Evolutionary conservation across 2,888 invertebrate species (phyloP).

Genomic region (Hemaris fuciformis): DNA sequence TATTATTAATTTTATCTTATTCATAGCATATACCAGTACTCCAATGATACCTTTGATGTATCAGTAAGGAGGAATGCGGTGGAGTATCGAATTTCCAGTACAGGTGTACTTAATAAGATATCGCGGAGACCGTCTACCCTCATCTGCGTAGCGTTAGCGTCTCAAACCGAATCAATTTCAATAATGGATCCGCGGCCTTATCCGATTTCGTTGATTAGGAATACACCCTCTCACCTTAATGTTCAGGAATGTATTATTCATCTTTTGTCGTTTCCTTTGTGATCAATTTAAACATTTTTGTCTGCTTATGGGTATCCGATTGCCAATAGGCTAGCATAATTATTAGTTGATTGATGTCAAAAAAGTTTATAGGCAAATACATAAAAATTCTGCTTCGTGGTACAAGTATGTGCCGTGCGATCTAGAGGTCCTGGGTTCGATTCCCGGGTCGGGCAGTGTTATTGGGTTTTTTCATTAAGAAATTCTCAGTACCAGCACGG

Average conservation of each 20-base stretch:
- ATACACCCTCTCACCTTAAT: slow-evolving; percentile 26
- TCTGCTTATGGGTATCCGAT: neutral
- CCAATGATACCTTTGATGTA: no score
- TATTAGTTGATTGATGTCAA: no score
- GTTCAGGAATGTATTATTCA: slow-evolving; percentile 20
- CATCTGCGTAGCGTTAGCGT: slow-evolving; percentile 8
- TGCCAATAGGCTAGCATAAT: neutral
- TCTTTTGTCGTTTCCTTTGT: neutral
- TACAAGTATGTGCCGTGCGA: no score
- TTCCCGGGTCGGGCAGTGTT: no score
- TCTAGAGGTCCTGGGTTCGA: no score
- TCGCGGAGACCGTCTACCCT: neutral
- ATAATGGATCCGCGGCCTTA: slow-evolving; percentile 30
- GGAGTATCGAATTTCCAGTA: neutral
- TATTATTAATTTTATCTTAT: no score
- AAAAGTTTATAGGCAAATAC: no score
- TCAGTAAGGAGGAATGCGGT: no score
- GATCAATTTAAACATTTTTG: neutral
- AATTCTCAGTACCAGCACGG: no score
- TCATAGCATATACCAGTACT: no score
- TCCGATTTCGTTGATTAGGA: slow-evolving; percentile 33
- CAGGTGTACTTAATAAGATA: neutral
- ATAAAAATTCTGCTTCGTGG: no score
- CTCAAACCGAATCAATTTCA: slow-evolving; percentile 31
- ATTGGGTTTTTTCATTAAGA: no score